Evolutionary conservation across 2,113 vertebrate genomes (phyloP).

Genomic region (Myocastor coypus): DNA sequence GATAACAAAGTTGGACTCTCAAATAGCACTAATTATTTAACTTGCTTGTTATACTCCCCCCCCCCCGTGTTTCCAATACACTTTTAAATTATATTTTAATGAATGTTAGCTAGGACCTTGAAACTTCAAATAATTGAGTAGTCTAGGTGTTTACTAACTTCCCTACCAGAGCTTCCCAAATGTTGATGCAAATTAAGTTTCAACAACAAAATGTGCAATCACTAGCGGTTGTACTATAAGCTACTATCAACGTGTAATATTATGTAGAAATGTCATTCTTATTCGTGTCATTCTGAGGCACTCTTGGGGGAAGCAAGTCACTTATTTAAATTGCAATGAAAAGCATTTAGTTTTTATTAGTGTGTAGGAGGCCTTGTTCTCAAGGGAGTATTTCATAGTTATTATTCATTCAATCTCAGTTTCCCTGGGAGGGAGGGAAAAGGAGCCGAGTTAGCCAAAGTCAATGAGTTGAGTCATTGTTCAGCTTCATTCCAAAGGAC

Average conservation of each 20-base stretch:
- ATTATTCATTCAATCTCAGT: slow-evolving; percentile 63
- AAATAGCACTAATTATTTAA: slow-evolving; percentile 23
- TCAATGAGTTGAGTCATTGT: slow-evolving; percentile 65
- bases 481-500: slow-evolving; percentile 42
- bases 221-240: slow-evolving; percentile 25
- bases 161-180: not conserved
- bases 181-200: slow-evolving; percentile 58
- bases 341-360: slow-evolving; percentile 74
- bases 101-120: not conserved
- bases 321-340: slow-evolving; percentile 62
- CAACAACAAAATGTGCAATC: slow-evolving; percentile 23
- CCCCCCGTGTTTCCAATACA: not conserved
- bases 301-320: slow-evolving; percentile 30
- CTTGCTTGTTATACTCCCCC: not conserved
- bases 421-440: slow-evolving; percentile 39
- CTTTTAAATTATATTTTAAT: slow-evolving; percentile 5
- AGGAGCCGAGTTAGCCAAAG: not conserved
- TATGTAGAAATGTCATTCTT: slow-evolving; percentile 54
- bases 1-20: slow-evolving; percentile 29
- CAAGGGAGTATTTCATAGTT: slow-evolving; percentile 63
- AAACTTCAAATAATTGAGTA: slow-evolving; percentile 42
- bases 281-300: not conserved
- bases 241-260: slow-evolving; percentile 15
- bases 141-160: slow-evolving; percentile 43
- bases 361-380: slow-evolving; percentile 65